A percentile compares a stretch with the other conserved stretches of the same genome.
Evolutionary conservation across 2,888 invertebrate genomes (phyloP).

Genomic region (Habrosyne pyritoides): DNA sequence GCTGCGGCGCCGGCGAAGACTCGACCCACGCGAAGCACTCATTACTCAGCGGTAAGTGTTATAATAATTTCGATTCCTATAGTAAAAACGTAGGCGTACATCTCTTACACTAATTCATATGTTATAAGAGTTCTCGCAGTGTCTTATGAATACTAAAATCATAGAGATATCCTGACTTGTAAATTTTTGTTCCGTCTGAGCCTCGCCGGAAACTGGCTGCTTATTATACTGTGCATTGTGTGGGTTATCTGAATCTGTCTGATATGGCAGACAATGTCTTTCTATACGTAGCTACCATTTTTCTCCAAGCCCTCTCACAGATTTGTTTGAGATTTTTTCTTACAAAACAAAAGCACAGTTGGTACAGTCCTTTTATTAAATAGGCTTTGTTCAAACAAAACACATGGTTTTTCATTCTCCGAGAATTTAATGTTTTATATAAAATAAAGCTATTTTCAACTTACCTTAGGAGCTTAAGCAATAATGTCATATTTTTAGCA

Average conservation of each 20-base stretch:
- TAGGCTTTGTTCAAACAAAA: constrained; percentile 19
- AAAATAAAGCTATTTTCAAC: no score
- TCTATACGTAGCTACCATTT: constrained; percentile 42
- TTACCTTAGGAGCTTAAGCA: no score
- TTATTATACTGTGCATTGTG: constrained; percentile 68
- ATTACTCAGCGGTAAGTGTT: constrained; percentile 65
- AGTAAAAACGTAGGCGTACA: constrained; percentile 23
- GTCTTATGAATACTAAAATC: constrained; percentile 69
- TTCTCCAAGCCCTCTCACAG: constrained; percentile 33
- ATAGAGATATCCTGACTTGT: constrained; percentile 60
- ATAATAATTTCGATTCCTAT: constrained; percentile 13
- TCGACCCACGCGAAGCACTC: constrained; percentile 53
- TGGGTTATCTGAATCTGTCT: constrained; percentile 63
- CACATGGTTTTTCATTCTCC: constrained; percentile 12
- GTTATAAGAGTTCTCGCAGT: constrained; percentile 42
- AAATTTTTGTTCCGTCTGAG: constrained; percentile 65
- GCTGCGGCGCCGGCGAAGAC: constrained; percentile 60
- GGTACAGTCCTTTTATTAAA: constrained; percentile 29
- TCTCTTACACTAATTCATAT: constrained; percentile 48
- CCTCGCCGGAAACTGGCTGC: constrained; percentile 68
- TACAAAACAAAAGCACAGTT: constrained; percentile 37
- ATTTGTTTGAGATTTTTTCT: constrained; percentile 34
- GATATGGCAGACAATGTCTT: constrained; percentile 60
- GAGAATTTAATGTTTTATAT: no score
- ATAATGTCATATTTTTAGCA: no score